Base-by-base conservation (phyloP, 2,113 vertebrate genomes). In the Trogon surrucura region DNA sequence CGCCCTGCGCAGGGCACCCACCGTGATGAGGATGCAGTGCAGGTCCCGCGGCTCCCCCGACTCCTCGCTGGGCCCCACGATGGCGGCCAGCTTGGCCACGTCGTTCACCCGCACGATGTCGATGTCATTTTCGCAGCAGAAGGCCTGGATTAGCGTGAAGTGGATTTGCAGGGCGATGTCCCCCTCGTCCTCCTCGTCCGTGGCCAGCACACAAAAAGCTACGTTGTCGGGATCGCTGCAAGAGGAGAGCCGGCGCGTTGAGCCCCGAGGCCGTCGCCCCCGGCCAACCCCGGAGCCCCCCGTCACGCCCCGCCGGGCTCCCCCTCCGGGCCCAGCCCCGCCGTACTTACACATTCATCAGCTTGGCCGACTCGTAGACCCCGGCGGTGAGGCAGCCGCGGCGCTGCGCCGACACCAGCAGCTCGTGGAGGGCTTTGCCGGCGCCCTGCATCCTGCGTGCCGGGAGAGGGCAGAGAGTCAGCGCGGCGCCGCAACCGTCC, bases 141-240 rank as follows among this genome's bases (percentile, higher is more conserved):
- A 99, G 2, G 99, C 99, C 95, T 99, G 99, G 88, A 99, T 99
- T 73, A 99, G 98, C 4, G 99, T 99, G 96, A 99, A 99, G 96
- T 99, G 99, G 92, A 99, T 99, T 97, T 99, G 99, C 72, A 99
- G 98, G 4, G 99, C 99, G 6, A 99, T 99, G 92, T 99, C 99
- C 15, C 99, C 99, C 91, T 99, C 98, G 44, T 99, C 99, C 88
- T 99, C 98, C 88, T 99, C 99, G 7, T 99, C 99, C 0, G 99
- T 97, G 18, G 99, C 99, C 96, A 99, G 97, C 71, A 99, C 97
- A 72, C 99, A 99, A 92, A 99, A 99, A 1, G 99, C 99, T 62
- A 99, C 99, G 47, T 98, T 99, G 97, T 99, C 99, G 6, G 99
- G 99, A 82, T 99, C 99, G 38, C 99, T 99, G 98, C 29, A 70